Conservation (phyloP, 2,888 invertebrate species). For the Lathronympha strigana region DNA sequence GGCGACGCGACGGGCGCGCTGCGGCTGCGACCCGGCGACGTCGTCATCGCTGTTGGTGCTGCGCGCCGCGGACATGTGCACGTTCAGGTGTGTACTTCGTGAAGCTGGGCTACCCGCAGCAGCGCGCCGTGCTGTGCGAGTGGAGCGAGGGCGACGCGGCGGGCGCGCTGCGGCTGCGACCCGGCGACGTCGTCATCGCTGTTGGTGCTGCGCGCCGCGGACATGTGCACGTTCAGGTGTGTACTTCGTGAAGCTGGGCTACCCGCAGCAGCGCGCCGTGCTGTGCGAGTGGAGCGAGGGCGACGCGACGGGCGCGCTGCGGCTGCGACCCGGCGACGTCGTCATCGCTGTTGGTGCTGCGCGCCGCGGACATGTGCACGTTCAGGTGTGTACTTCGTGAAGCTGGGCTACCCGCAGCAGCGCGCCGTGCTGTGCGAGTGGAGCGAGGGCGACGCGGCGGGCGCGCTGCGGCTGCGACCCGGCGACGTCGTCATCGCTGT, state of each 20-base stretch:
- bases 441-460: constrained; percentile 78
- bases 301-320: constrained; percentile 63
- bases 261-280: constrained; percentile 96
- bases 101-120: constrained; percentile 96
- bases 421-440: constrained; percentile 96
- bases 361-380: constrained; percentile 93
- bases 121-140: constrained; percentile 94
- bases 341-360: constrained; percentile 96
- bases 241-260: constrained; percentile 91
- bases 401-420: constrained; percentile 96
- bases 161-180: constrained; percentile 79
- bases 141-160: constrained; percentile 85
- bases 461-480: constrained; percentile 83
- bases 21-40: constrained; percentile 90
- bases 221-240: constrained; percentile 91
- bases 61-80: constrained; percentile 94
- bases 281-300: constrained; percentile 91
- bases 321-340: constrained; percentile 90
- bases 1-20: constrained; percentile 62
- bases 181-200: constrained; percentile 94
- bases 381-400: constrained; percentile 88
- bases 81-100: constrained; percentile 88
- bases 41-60: constrained; percentile 94
- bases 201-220: constrained; percentile 95
- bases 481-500: constrained; percentile 95